Evolutionary conservation across 2,888 invertebrate species (phyloP).

Genomic region (Phaonia tiefii): DNA sequence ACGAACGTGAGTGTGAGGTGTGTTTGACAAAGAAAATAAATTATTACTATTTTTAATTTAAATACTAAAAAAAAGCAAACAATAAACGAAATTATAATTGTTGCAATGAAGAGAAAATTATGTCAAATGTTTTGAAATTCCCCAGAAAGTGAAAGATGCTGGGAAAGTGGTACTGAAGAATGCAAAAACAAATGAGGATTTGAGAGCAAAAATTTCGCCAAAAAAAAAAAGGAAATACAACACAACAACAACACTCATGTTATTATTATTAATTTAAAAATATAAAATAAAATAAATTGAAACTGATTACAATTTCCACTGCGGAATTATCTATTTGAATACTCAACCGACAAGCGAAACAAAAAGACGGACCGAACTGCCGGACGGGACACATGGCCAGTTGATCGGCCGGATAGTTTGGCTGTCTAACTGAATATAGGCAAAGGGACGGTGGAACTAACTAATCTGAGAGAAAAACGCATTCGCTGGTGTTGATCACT

Average conservation of each 20-base stretch:
- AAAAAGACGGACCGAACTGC: conserved; percentile 1
- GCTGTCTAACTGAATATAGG: neutral
- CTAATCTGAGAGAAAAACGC: conserved; percentile 45
- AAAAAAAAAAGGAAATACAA: conserved; percentile 6
- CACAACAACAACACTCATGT: conserved; percentile 32
- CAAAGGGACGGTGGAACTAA: conserved; percentile 7
- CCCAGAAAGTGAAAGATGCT: no score
- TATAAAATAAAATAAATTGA: conserved; percentile 66
- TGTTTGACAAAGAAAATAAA: conserved; percentile 32
- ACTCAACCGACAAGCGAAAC: neutral
- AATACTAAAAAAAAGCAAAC: conserved; percentile 33
- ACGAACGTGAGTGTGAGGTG: conserved; percentile 58
- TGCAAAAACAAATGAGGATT: no score
- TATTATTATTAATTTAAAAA: conserved; percentile 66
- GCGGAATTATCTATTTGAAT: conserved; percentile 33
- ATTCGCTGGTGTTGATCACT: conserved; percentile 37
- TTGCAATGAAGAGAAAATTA: conserved; percentile 9
- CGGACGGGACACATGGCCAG: neutral
- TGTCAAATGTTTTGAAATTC: neutral
- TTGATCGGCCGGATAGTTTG: neutral
- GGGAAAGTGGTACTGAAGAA: no score
- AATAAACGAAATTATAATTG: no score
- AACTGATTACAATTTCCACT: conserved; percentile 67
- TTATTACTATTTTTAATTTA: conserved; percentile 30
- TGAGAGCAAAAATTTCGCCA: neutral